A percentile compares a stretch with the other conserved stretches of the same genome.
Evolutionary conservation across 2,113 vertebrate genomes (phyloP).

Genomic region (Pica pica): DNA sequence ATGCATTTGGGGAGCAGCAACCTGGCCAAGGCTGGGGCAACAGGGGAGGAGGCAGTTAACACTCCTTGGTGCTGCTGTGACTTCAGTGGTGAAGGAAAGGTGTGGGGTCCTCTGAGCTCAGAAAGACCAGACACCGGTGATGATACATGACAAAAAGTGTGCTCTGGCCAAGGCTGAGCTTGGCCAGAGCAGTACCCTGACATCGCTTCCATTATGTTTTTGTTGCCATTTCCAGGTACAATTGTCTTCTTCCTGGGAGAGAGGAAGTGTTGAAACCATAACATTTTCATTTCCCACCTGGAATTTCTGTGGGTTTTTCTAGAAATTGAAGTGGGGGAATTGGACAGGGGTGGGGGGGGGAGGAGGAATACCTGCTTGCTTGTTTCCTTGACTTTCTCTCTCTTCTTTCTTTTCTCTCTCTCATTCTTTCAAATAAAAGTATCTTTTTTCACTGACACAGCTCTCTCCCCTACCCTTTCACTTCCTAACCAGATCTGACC

Average conservation of each 20-base stretch:
- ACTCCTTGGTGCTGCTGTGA: background rate
- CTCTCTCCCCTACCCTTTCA: background rate
- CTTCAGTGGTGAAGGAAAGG: background rate
- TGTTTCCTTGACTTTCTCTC: background rate
- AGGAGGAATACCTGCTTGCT: background rate
- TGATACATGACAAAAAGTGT: background rate
- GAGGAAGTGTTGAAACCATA: background rate
- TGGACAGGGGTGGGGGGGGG: fast-evolving
- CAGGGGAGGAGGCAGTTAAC: fast-evolving
- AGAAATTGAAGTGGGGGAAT: background rate
- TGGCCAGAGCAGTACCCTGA: background rate
- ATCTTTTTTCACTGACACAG: background rate
- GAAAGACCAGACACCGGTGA: background rate
- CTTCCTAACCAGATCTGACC: background rate
- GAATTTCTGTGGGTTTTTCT: background rate
- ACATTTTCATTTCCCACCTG: background rate
- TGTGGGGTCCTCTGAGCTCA: background rate
- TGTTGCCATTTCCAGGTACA: background rate
- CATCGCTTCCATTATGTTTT: background rate
- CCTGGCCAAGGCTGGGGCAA: background rate
- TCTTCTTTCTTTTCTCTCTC: background rate
- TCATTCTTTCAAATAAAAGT: background rate
- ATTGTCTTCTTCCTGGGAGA: background rate
- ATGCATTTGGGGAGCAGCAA: background rate
- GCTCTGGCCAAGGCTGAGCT: background rate